phyloP scores from a whole-genome alignment of 2,113 vertebrate species.

The Tragelaphus scriptus region DNA sequence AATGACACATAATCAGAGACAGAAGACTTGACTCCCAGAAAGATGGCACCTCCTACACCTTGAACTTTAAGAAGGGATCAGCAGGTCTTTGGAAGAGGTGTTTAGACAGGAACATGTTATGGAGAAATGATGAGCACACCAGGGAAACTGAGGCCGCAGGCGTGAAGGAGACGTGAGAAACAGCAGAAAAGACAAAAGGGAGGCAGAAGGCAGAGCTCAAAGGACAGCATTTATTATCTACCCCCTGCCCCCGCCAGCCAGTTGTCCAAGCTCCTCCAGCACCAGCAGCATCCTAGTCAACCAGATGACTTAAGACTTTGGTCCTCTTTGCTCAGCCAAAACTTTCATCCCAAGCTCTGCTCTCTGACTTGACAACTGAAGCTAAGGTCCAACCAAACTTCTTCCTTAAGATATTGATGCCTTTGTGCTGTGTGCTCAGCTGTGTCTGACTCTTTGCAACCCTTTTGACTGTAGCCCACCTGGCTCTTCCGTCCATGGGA shows the following conservation, averaged over 20 bases:
- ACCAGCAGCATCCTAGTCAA: background rate
- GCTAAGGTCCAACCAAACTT: background rate
- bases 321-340: background rate
- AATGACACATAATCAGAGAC: background rate
- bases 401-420: background rate
- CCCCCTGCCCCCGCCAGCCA: rapidly evolving
- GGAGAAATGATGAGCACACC: background rate
- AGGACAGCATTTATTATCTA: background rate
- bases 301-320: background rate
- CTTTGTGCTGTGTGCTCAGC: background rate
- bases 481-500: background rate
- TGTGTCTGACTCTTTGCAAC: background rate
- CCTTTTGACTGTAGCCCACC: background rate
- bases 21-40: conserved; percentile 8
- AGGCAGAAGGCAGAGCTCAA: background rate
- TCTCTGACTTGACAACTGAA: background rate
- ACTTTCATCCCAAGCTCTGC: background rate
- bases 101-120: background rate
- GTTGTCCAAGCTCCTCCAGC: too few relatives aligned
- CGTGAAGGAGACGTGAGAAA: background rate
- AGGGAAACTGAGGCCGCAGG: background rate
- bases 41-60: conserved; percentile 27
- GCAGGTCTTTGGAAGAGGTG: background rate
- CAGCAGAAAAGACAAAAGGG: background rate
- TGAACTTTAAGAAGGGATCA: conserved; percentile 32